Conservation (phyloP, 2,888 invertebrate species). For the Pomacea canaliculata region DNA sequence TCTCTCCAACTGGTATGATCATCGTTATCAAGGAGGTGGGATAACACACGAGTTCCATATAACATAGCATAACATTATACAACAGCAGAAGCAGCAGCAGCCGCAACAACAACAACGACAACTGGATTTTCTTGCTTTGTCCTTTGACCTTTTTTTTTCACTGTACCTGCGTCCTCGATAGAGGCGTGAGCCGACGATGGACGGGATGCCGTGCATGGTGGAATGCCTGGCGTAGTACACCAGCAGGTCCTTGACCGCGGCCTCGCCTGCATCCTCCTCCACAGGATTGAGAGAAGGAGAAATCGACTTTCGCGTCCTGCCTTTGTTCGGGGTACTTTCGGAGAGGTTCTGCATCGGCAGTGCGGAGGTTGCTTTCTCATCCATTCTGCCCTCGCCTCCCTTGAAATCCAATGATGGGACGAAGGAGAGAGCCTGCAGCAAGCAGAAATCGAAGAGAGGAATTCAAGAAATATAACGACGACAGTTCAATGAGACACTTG, state of each 20-base stretch:
- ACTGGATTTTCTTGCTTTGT: background rate
- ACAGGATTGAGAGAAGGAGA: background rate
- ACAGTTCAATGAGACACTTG: too few relatives aligned
- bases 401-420: background rate
- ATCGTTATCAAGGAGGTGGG: too few relatives aligned
- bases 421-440: background rate
- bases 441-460: background rate
- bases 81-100: too few relatives aligned
- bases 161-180: constrained; percentile 37
- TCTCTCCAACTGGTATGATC: too few relatives aligned
- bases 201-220: constrained; percentile 41
- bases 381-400: background rate
- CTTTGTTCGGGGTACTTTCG: background rate
- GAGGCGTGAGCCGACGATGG: constrained; percentile 38
- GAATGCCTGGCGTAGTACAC: constrained; percentile 41
- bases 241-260: constrained; percentile 29
- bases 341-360: constrained; percentile 4
- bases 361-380: background rate
- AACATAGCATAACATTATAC: too few relatives aligned
- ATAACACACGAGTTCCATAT: too few relatives aligned
- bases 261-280: background rate
- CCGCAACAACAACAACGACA: too few relatives aligned
- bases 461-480: background rate
- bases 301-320: background rate
- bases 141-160: too few relatives aligned